Conservation (phyloP, 2,888 invertebrate genomes). For the Spilosoma lubricipeda region DNA sequence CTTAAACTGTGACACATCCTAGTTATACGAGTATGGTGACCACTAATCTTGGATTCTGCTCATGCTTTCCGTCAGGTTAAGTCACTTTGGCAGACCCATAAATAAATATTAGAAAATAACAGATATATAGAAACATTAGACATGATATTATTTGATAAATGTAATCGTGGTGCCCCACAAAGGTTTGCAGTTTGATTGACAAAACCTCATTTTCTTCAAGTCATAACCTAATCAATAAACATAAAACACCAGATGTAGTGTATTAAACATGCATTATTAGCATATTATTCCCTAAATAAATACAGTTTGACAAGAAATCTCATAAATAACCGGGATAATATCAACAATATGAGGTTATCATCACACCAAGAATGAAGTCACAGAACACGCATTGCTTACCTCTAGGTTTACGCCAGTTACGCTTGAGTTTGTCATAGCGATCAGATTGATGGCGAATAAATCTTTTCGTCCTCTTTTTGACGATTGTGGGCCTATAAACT, state of each 20-base stretch:
- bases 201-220: conserved; percentile 4
- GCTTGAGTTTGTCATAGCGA: conserved; percentile 97
- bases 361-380: conserved; percentile 10
- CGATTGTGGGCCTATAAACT: conserved; percentile 94
- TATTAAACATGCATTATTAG: not conserved
- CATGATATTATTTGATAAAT: not conserved
- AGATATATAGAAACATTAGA: not conserved
- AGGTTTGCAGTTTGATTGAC: not conserved
- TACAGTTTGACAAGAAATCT: not conserved
- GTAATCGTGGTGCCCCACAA: not conserved
- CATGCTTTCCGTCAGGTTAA: too few relatives aligned
- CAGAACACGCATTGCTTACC: conserved; percentile 77
- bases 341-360: conserved; percentile 35
- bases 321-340: not conserved
- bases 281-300: not conserved
- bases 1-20: not conserved
- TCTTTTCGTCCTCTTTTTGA: conserved; percentile 99
- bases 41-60: too few relatives aligned
- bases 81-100: too few relatives aligned
- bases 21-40: not conserved
- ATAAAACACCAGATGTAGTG: not conserved
- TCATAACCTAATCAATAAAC: conserved; percentile 29
- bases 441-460: conserved; percentile 99
- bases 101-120: not conserved
- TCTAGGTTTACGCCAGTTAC: conserved; percentile 99